Base-by-base conservation (phyloP, 92 coral and sea anemone species). In the Nematostella vectensis region DNA sequence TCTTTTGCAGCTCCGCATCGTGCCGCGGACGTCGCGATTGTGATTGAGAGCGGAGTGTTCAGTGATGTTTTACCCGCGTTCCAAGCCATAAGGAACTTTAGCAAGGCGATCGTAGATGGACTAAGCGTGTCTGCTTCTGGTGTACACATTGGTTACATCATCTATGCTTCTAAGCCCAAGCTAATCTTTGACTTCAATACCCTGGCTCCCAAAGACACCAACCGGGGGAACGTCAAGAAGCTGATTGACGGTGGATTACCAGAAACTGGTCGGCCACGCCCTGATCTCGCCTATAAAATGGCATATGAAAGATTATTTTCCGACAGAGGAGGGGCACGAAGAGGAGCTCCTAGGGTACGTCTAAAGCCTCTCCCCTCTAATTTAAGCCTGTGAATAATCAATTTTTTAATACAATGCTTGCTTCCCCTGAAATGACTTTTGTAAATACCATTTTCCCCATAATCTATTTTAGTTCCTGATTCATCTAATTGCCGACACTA, bases 331-430 rank as follows among this genome's bases (percentile, higher is more conserved):
- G 95, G 95, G 15, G 70, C 95, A 20, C 71, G 95, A 48, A 77
- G 70, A 21, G 79, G 75, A 18, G 84, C 85, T 31, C 80, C 81
- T 31, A 85, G 72, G 84, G 95, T 85, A 59, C 11, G 16, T 16
- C 2, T n/a, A n/a, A n/a, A n/a, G n/a, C n/a, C n/a, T n/a, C n/a
- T n/a, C n/a, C n/a, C n/a, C n/a, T n/a, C n/a, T n/a, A n/a, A n/a
- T n/a, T n/a, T n/a, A n/a, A n/a, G n/a, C n/a, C n/a, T n/a, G n/a
- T n/a, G n/a, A n/a, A n/a, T n/a, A n/a, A n/a, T n/a, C n/a, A n/a
- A n/a, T n/a, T n/a, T n/a, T n/a, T n/a, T n/a, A n/a, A n/a, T n/a
- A n/a, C n/a, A n/a, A n/a, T n/a, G n/a, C n/a, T n/a, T n/a, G n/a
- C n/a, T n/a, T n/a, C n/a, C n/a, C n/a, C n/a, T n/a, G n/a, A n/a